Conservation (phyloP, 2,113 vertebrate genomes). For the Serilophus lunatus region DNA sequence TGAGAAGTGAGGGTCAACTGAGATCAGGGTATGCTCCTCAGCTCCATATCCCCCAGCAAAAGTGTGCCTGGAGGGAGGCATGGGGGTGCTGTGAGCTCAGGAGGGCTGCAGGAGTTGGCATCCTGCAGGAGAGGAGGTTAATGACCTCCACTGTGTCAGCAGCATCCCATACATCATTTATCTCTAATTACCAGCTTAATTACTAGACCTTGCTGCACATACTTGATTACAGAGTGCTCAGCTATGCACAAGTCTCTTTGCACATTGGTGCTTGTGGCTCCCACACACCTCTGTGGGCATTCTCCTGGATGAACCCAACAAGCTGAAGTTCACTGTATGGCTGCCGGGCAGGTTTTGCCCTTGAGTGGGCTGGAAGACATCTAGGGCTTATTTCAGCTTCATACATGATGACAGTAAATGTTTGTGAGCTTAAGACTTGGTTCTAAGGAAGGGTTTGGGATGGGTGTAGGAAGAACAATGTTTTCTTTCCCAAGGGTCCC, state of each 20-base stretch:
- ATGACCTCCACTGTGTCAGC: neutral
- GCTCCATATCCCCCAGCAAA: too few species aligned
- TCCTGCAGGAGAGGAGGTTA: too few species aligned
- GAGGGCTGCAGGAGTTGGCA: too few species aligned
- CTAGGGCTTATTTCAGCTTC: neutral
- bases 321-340: neutral
- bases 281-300: fast-evolving
- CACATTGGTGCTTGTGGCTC: fast-evolving
- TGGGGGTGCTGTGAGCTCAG: too few species aligned
- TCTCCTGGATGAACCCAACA: neutral
- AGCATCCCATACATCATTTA: neutral
- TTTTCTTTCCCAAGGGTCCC: neutral
- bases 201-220: neutral
- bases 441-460: neutral
- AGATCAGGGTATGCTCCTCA: too few species aligned
- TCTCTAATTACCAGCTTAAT: neutral
- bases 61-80: too few species aligned
- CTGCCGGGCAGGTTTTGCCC: neutral
- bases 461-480: neutral
- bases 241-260: fast-evolving
- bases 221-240: neutral
- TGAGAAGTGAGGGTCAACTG: neutral
- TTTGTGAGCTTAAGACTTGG: neutral
- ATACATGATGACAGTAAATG: neutral
- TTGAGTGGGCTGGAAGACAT: neutral